Base-by-base conservation (phyloP, 2,888 invertebrate genomes). In the Acleris emargana region DNA sequence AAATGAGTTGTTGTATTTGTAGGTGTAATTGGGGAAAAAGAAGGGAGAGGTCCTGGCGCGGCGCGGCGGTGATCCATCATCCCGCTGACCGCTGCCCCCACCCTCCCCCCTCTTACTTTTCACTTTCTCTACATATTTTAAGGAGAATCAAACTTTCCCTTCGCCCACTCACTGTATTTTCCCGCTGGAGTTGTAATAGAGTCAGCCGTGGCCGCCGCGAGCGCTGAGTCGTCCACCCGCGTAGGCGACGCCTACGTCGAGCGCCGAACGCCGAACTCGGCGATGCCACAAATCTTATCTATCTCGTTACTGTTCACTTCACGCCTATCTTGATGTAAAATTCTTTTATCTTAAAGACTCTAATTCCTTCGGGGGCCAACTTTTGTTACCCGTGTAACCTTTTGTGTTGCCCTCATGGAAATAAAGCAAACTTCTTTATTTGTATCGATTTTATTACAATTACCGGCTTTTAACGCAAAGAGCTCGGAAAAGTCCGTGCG, bases 121-220 rank as follows among this genome's bases (percentile, higher is more conserved):
- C 93, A 90, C 92, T 91, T 90, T 88, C 92, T 91, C 92, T 92
- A 92, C 93, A 93, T 93, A 93, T 92, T 93, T 93, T 90, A 92
- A 91, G 88, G 86, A 90, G 90, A 91, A 89, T 89, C 88, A 91
- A 92, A 91, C 86, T 91, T 92, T 90, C 86, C 80, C 85, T 85
- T 86, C 79, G 81, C 84, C 85, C 82, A 81, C 74, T 79, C 77
- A 69, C 69, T 76, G 83, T 87, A 88, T 88, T 87, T 86, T 86
- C 84, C 80, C 81, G 75, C 72, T 72, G 75, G 81, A 82, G 80
- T 79, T 81, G 83, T 86, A 83, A 88, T 83, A 84, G 84, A 85
- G 82, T 81, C 77, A 78, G 81, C 79, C 76, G 79, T 76, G 75
- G 75, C 73, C 76, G 28, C 45, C 47, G 50, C 55, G 58, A 32